A percentile compares a stretch with the other conserved stretches of the same genome.
These are phyloP conservation scores for Asbolus verrucosus DNA, from an alignment of 1,140 invertebrate genomes.

Conservation along the genomic window DNA sequence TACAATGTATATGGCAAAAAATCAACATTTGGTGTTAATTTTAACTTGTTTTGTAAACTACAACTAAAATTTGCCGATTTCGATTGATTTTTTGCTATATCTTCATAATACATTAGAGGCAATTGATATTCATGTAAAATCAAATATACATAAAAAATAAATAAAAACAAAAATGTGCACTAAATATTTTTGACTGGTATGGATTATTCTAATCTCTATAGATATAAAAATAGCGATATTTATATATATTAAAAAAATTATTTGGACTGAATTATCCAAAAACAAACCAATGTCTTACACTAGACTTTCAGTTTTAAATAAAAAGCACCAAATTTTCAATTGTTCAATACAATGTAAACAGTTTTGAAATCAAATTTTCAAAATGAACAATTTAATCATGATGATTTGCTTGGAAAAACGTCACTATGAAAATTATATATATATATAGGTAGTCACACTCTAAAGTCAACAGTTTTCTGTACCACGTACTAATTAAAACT, in stretches of 20 bases:
- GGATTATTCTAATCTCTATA: constrained; percentile 2
- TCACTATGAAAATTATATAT: constrained; percentile 7
- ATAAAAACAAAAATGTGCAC: constrained; percentile 9
- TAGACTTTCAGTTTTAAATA: not conserved
- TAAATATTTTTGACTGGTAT: not conserved
- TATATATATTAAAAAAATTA: constrained; percentile 6
- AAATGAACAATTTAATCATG: too few species aligned
- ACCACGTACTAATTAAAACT: constrained; percentile 17
- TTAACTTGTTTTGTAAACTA: not conserved
- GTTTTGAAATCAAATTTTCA: too few species aligned
- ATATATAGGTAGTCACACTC: constrained; percentile 8
- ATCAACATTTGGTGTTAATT: constrained; percentile 25
- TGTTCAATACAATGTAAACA: too few species aligned
- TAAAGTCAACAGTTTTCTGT: constrained; percentile 23
- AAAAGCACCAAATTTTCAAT: constrained; percentile 2
- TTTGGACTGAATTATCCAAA: constrained; percentile 3
- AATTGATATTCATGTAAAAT: constrained; percentile 24
- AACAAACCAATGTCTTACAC: constrained; percentile 6
- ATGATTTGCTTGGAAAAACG: constrained; percentile 4
- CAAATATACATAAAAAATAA: not conserved
- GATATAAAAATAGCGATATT: constrained; percentile 32
- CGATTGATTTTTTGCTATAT: constrained; percentile 14
- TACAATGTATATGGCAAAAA: constrained; percentile 10
- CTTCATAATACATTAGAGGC: not conserved
- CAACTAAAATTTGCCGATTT: not conserved